Conservation (phyloP, 2,888 invertebrate genomes). For the Heliconius charithonia region DNA sequence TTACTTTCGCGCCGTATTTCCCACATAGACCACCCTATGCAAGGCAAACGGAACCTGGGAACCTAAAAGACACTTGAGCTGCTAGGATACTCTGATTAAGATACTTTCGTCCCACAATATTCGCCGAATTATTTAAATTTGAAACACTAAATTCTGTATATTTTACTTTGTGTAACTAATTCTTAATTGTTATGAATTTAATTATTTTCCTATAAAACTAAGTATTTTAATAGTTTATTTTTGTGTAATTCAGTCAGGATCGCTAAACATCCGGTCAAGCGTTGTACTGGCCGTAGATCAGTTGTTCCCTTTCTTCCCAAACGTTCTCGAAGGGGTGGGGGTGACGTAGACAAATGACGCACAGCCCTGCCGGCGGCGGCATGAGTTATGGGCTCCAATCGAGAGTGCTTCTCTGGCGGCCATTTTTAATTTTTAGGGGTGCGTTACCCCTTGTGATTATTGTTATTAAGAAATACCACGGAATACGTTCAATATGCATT, state of each 20-base stretch:
- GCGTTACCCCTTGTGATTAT: conserved; percentile 68
- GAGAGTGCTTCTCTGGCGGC: conserved; percentile 76
- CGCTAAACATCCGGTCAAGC: conserved; percentile 39
- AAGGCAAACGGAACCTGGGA: too few relatives aligned
- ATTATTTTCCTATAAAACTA: background rate
- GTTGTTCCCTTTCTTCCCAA: conserved; percentile 68
- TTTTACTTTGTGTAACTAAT: too few relatives aligned
- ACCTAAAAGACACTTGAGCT: too few relatives aligned
- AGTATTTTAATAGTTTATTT: background rate
- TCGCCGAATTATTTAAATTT: too few relatives aligned
- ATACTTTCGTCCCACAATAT: too few relatives aligned
- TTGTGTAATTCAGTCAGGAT: conserved; percentile 28
- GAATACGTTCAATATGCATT: conserved; percentile 25
- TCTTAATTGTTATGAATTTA: background rate
- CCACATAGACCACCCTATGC: too few relatives aligned
- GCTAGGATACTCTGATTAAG: too few relatives aligned
- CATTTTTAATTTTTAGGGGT: conserved; percentile 84
- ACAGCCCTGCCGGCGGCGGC: conserved; percentile 73
- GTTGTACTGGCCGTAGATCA: conserved; percentile 47
- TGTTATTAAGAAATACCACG: conserved; percentile 61
- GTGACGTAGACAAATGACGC: conserved; percentile 80
- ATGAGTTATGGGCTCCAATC: conserved; percentile 81
- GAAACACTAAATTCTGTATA: too few relatives aligned
- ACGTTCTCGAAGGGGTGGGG: conserved; percentile 69
- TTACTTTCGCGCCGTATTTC: too few relatives aligned